Evolutionary conservation across 2,888 invertebrate species (phyloP), one percentile per base, ranked within the genome.

Genomic region (Polia nebulosa): DNA sequence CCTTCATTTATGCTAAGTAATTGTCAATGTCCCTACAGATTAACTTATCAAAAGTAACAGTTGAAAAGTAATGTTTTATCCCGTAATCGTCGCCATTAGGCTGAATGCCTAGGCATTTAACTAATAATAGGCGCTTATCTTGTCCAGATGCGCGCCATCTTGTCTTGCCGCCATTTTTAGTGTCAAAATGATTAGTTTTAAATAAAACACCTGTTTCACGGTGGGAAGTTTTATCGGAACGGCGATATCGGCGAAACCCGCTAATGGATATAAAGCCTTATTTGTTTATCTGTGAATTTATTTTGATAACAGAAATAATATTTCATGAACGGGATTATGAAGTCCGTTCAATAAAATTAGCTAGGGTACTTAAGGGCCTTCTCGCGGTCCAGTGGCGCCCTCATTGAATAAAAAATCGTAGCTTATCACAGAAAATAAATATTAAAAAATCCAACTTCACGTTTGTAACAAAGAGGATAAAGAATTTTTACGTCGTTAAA

Each of bases 71-170:
- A 62, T 64, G 55, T 51, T 62, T 65, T 71, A 78, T 67, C 22
- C 61, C 20, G 49, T 80, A 80, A 78, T 80, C 53, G 67, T 49
- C 55, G 63, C 68, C 68, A 80, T 78, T 78, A 80, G 55, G 68
- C 65, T 80, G 63, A 80, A 80, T 80, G 74, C 63, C 71, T 80
- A 75, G 71, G 66, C 81, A 69, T 74, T 70, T 71, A 66, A 72
- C 67, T 66, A 78, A 80, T 78, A 80, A 74, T 61, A 66, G 52
- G 49, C 44, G 56, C 66, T 80, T 80, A 80, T 75, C 80, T 58
- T 75, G 60, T 65, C 67, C 78, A 66, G 64, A 65, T 67, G 63
- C 36, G 47, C 60, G 78, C 67, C 78, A 70, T 80, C 70, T 74
- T 77, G 59, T 58, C 44, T 5, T 1, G 17, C 44, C 64, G 63